Conservation (phyloP, 2,888 invertebrate species). For the Eupithecia inturbata region DNA sequence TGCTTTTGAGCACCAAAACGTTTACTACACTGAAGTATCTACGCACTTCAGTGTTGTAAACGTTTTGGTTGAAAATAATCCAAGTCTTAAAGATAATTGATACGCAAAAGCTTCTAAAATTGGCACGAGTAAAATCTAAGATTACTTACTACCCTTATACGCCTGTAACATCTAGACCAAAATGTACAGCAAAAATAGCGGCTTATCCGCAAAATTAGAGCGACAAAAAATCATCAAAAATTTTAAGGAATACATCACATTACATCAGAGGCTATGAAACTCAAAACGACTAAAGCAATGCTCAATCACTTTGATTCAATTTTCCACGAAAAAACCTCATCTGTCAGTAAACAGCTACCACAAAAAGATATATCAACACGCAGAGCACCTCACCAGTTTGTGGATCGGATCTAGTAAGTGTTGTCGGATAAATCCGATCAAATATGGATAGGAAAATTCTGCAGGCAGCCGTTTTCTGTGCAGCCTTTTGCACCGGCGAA, state of each 20-base stretch:
- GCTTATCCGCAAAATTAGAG: not conserved
- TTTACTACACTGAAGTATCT: not conserved
- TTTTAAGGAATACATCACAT: not conserved
- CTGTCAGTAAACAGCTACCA: slow-evolving; percentile 43
- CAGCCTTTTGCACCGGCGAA: slow-evolving; percentile 58
- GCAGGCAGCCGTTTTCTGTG: slow-evolving; percentile 54
- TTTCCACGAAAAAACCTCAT: slow-evolving; percentile 27
- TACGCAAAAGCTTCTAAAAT: not conserved
- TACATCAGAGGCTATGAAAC: not conserved
- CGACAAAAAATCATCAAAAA: not conserved
- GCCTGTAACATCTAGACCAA: not conserved
- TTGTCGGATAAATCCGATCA: slow-evolving; percentile 70
- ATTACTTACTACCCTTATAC: not conserved
- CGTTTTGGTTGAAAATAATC: not conserved
- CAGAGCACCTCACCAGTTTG: slow-evolving; percentile 60
- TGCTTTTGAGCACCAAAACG: slow-evolving; percentile 11
- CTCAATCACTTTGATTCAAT: not conserved
- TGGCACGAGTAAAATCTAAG: not conserved
- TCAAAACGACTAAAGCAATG: not conserved
- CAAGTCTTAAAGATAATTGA: not conserved
- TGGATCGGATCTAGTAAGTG: slow-evolving; percentile 58
- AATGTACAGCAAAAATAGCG: not conserved
- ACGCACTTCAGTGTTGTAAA: not conserved
- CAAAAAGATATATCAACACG: slow-evolving; percentile 58
- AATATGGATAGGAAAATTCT: slow-evolving; percentile 69